These are phyloP conservation scores for Ditula angustiorana DNA, from an alignment of 2,888 invertebrate genomes.

Conservation along the genomic window DNA sequence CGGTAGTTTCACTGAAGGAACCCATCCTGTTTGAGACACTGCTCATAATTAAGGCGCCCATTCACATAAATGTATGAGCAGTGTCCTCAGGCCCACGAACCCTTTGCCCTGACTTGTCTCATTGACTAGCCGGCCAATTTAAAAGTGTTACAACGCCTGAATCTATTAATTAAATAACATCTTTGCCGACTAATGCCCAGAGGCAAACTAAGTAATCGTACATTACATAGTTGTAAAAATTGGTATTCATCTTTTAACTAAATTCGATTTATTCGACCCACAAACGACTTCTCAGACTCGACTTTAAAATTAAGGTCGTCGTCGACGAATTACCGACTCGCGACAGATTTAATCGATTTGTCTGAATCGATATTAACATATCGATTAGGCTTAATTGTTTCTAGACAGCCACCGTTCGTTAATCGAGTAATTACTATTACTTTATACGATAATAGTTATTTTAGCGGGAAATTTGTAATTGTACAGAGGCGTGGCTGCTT, in stretches of 20 bases:
- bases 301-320: neutral
- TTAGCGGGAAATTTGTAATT: neutral
- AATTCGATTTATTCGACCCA: neutral
- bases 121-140: no score
- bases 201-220: no score
- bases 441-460: neutral
- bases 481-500: neutral
- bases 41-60: no score
- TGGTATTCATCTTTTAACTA: neutral
- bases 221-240: no score
- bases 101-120: no score
- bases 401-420: neutral
- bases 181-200: no score
- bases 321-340: slow-evolving; percentile 5
- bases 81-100: no score
- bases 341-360: neutral
- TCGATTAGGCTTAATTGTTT: slow-evolving; percentile 10
- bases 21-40: no score
- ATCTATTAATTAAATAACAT: no score
- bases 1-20: no score
- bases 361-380: slow-evolving; percentile 14
- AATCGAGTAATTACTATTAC: neutral
- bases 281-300: neutral
- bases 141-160: no score
- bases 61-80: no score